Evolutionary conservation across 2,113 vertebrate genomes (phyloP).

Genomic region (Egretta garzetta): DNA sequence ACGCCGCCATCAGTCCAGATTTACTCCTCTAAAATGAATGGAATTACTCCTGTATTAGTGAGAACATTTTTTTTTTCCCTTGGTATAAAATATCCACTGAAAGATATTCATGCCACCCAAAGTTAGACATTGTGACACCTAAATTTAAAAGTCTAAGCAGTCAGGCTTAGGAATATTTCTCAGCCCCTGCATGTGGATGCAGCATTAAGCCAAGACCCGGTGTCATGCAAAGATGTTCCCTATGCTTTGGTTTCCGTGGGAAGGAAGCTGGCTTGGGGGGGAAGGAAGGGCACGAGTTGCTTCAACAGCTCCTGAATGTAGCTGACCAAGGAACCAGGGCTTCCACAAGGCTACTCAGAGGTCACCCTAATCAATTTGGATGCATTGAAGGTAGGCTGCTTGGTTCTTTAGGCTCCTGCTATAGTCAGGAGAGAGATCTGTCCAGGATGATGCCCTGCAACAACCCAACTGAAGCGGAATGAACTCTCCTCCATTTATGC

Average conservation of each 20-base stretch:
- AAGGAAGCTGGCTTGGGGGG: background rate
- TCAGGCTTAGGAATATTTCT: background rate
- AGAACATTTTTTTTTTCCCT: background rate
- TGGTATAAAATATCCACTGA: background rate
- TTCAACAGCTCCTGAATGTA: background rate
- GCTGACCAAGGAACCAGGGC: background rate
- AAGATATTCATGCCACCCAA: background rate
- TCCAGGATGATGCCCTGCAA: background rate
- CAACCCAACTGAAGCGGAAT: background rate
- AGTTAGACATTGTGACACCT: background rate
- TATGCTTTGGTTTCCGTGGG: background rate
- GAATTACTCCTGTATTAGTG: background rate
- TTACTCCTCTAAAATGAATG: background rate
- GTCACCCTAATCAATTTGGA: background rate
- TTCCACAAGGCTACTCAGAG: background rate
- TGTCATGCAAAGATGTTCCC: accelerated
- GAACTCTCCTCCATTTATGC: background rate
- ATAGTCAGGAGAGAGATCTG: background rate
- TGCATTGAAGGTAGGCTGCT: background rate
- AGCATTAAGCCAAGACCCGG: background rate
- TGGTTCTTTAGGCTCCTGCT: background rate
- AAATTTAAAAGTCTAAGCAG: background rate
- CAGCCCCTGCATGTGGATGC: background rate
- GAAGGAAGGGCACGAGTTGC: background rate
- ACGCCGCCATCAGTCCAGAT: background rate